These are phyloP conservation scores for Rhamphomyia laevipes DNA, from an alignment of 2,888 invertebrate genomes.

Conservation along the genomic window DNA sequence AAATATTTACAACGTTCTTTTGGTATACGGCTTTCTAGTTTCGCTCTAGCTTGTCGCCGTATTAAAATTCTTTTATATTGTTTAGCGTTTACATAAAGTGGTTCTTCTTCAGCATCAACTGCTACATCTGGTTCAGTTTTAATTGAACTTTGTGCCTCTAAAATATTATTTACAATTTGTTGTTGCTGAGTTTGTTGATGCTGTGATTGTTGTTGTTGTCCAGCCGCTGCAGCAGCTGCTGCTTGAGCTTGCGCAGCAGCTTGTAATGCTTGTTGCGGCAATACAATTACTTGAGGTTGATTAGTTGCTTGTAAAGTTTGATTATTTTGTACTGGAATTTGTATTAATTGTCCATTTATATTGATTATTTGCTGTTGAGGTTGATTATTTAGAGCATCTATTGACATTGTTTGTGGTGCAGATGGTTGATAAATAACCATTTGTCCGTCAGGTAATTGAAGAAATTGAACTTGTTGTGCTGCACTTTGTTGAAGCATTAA, in stretches of 20 bases:
- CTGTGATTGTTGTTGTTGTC: constrained; percentile 17
- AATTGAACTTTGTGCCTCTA: constrained; percentile 19
- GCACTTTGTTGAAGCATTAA: constrained; percentile 32
- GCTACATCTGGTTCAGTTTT: constrained; percentile 25
- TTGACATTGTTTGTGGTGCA: constrained; percentile 32
- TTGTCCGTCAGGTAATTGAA: constrained; percentile 87
- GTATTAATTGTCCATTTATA: constrained; percentile 36
- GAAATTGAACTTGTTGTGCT: constrained; percentile 53
- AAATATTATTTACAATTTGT: constrained; percentile 12
- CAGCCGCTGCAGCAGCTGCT: constrained; percentile 11
- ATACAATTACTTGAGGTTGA: constrained; percentile 20
- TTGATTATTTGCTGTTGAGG: constrained; percentile 47
- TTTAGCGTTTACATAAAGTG: constrained; percentile 95
- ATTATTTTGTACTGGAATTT: constrained; percentile 26
- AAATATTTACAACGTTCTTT: constrained; percentile 95
- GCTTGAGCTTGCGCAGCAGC: constrained; percentile 15
- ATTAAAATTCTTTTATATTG: constrained; percentile 95
- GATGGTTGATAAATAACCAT: constrained; percentile 72
- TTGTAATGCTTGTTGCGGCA: constrained; percentile 21
- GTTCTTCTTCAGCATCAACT: constrained; percentile 67
- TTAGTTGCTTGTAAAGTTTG: constrained; percentile 12
- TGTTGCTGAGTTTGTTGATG: constrained; percentile 13
- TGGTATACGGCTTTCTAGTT: constrained; percentile 91
- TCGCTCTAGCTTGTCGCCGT: constrained; percentile 85
- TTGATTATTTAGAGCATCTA: constrained; percentile 38